Conservation (phyloP, 2,888 invertebrate genomes). For the Ectemnius continuus region DNA sequence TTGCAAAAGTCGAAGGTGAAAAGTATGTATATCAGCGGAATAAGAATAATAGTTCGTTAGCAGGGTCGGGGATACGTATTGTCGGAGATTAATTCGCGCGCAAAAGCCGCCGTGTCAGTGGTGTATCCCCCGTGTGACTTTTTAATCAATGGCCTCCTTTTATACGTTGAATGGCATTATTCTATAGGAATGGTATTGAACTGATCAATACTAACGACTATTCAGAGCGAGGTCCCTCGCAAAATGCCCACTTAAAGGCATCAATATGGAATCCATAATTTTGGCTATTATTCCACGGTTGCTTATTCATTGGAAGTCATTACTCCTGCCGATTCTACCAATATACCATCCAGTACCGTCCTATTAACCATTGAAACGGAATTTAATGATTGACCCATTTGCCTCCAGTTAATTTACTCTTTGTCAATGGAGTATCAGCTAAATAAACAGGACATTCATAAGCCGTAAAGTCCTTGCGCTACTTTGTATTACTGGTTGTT, state of each 20-base stretch:
- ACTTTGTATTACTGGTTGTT: not conserved
- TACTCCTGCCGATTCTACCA: too few species aligned
- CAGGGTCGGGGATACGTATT: too few species aligned
- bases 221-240: too few species aligned
- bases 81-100: not conserved
- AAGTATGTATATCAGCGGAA: not conserved
- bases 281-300: too few species aligned
- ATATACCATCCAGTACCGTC: not conserved
- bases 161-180: too few species aligned
- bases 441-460: not conserved
- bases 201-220: too few species aligned
- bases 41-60: not conserved
- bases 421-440: not conserved
- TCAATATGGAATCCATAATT: too few species aligned
- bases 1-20: too few species aligned
- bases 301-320: slow-evolving; percentile 5
- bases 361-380: slow-evolving; percentile 21
- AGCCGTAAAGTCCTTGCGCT: not conserved
- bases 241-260: too few species aligned
- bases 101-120: not conserved
- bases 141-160: slow-evolving; percentile 1
- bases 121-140: not conserved
- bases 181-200: too few species aligned
- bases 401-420: not conserved
- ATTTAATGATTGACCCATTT: slow-evolving; percentile 11